A percentile compares a stretch with the other conserved stretches of the same genome.
Evolutionary conservation across 2,797 vertebrate species (phyloP).

Genomic region (Coreius guichenoti): DNA sequence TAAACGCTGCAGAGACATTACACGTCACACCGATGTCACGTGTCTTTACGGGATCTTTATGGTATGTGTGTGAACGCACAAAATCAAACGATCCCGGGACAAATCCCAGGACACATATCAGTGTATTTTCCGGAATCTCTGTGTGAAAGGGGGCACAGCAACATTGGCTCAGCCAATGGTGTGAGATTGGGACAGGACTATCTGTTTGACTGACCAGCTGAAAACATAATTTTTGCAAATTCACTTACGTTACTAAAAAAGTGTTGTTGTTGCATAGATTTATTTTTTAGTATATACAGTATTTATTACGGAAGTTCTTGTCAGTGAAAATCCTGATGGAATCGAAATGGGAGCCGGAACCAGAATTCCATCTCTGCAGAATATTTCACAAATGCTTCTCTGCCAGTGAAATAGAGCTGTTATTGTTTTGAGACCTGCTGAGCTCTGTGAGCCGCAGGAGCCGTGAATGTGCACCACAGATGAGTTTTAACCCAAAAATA

Average conservation of each 20-base stretch:
- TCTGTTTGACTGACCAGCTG: not conserved
- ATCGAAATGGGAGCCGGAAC: not conserved
- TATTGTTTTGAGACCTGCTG: constrained; percentile 24
- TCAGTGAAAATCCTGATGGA: not conserved
- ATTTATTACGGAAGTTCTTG: not conserved
- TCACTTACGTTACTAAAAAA: not conserved
- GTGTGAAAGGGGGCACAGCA: not conserved
- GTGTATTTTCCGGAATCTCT: too few relatives aligned
- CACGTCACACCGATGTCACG: too few relatives aligned
- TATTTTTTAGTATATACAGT: not conserved
- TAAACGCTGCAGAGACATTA: too few relatives aligned
- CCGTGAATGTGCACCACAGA: constrained; percentile 68
- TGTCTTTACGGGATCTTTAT: too few relatives aligned
- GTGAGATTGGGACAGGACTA: not conserved
- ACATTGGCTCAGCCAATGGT: not conserved
- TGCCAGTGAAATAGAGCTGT: not conserved
- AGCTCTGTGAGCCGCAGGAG: constrained; percentile 52
- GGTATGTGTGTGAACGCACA: too few relatives aligned
- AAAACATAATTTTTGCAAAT: not conserved
- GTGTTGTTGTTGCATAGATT: not conserved
- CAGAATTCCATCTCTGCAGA: not conserved
- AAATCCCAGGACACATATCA: too few relatives aligned
- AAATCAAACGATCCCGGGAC: too few relatives aligned
- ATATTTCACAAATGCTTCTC: constrained; percentile 8
- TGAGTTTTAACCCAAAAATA: constrained; percentile 76